phyloP scores from a whole-genome alignment of 2,113 vertebrate genomes.

The Poeciliopsis retropinna region DNA sequence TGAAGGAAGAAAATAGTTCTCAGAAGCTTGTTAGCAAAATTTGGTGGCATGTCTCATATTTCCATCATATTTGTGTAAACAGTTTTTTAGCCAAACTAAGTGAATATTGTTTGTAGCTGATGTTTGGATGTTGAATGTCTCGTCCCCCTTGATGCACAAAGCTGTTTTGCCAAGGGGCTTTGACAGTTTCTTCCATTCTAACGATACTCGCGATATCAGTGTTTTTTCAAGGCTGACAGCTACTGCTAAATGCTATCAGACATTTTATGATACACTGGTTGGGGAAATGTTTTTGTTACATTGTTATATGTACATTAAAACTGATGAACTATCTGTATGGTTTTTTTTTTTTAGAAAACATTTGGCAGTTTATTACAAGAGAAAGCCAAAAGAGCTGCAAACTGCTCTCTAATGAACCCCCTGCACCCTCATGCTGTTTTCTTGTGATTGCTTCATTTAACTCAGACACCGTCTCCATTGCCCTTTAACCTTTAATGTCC shows the following conservation, averaged over 20 bases:
- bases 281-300: not conserved
- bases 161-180: slow-evolving; percentile 4
- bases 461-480: slow-evolving; percentile 48
- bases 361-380: slow-evolving; percentile 43
- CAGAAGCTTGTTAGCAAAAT: slow-evolving; percentile 40
- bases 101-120: slow-evolving; percentile 23
- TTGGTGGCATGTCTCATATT: slow-evolving; percentile 43
- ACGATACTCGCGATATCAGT: not conserved
- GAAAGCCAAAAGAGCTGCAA: slow-evolving; percentile 23
- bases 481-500: slow-evolving; percentile 54
- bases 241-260: slow-evolving; percentile 6
- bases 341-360: not conserved
- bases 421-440: slow-evolving; percentile 50
- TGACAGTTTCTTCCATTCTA: slow-evolving; percentile 8
- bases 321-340: not conserved
- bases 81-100: slow-evolving; percentile 14
- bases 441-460: slow-evolving; percentile 53
- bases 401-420: slow-evolving; percentile 64
- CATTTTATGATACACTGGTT: not conserved
- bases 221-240: slow-evolving; percentile 15
- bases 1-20: not conserved
- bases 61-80: slow-evolving; percentile 35
- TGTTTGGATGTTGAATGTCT: not conserved
- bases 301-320: not conserved
- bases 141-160: slow-evolving; percentile 8